phyloP scores from a whole-genome alignment of 2,113 vertebrate species.

The Phaethon lepturus region DNA sequence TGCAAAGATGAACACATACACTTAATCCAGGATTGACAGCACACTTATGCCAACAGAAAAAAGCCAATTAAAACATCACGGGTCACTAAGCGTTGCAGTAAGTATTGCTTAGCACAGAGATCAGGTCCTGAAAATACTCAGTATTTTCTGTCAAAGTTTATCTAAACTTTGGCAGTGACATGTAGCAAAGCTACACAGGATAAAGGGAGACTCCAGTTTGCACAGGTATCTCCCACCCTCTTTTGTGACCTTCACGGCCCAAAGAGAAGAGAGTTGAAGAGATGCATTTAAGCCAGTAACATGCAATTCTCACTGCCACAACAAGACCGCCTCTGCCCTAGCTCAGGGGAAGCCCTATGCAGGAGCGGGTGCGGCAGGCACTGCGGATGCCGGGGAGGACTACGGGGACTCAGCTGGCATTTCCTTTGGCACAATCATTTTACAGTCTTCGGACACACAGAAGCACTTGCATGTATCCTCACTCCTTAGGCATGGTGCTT shows the following conservation, averaged over 20 bases:
- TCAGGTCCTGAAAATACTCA: not conserved
- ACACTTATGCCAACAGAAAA: not conserved
- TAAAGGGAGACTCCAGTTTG: not conserved
- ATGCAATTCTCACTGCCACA: not conserved
- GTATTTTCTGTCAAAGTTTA: not conserved
- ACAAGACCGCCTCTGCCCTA: not conserved
- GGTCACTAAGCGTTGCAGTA: constrained; percentile 7
- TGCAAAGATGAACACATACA: not conserved
- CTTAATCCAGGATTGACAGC: not conserved
- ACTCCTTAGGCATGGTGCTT: not conserved
- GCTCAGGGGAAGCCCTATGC: not conserved
- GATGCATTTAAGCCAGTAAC: accelerated
- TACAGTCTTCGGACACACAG: not conserved
- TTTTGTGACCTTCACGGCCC: not conserved
- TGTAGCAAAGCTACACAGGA: not conserved
- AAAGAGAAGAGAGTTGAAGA: not conserved
- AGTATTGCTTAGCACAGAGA: not conserved
- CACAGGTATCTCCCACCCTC: not conserved
- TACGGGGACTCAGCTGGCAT: accelerated
- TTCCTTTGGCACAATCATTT: not conserved
- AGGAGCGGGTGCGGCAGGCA: accelerated
- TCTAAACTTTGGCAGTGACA: not conserved
- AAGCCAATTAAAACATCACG: not conserved
- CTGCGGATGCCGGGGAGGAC: not conserved
- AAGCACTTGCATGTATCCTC: accelerated